Percentiles rank a stretch among this genome's conserved stretches.
phyloP scores from a whole-genome alignment of 2,888 invertebrate species.

The Tachystola acroxantha region DNA sequence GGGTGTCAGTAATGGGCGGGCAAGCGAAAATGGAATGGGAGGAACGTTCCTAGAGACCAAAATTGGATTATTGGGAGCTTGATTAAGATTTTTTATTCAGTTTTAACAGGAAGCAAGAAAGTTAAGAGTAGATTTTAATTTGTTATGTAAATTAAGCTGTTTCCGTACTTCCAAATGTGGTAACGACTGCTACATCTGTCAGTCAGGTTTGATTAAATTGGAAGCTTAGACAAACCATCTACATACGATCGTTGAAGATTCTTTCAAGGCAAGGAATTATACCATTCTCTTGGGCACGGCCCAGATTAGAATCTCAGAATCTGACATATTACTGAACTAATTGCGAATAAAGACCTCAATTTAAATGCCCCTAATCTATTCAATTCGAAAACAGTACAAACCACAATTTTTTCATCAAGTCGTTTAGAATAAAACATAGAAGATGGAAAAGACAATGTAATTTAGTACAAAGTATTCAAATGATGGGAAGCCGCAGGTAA shows the following conservation, averaged over 20 bases:
- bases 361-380: too few species aligned
- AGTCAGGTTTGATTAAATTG: slow-evolving; percentile 10
- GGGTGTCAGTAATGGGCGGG: slow-evolving; percentile 51
- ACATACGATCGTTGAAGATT: too few species aligned
- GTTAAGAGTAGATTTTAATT: slow-evolving; percentile 10
- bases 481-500: slow-evolving; percentile 37
- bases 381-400: too few species aligned
- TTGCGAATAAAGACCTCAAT: too few species aligned
- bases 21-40: slow-evolving; percentile 59
- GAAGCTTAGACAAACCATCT: too few species aligned
- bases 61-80: slow-evolving; percentile 37
- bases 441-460: slow-evolving; percentile 22
- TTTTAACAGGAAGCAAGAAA: slow-evolving; percentile 28
- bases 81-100: slow-evolving; percentile 38
- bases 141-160: slow-evolving; percentile 8
- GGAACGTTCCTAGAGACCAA: slow-evolving; percentile 31
- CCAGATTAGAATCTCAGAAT: too few species aligned
- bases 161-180: slow-evolving; percentile 3
- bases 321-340: too few species aligned
- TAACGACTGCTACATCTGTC: slow-evolving; percentile 3
- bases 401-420: slow-evolving; percentile 18
- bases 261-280: too few species aligned
- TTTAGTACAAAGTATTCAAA: slow-evolving; percentile 20
- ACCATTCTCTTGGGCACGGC: too few species aligned
- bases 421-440: slow-evolving; percentile 16